phyloP scores from a whole-genome alignment of 2,113 vertebrate genomes.

The Machaerirhynchus nigripectus region DNA sequence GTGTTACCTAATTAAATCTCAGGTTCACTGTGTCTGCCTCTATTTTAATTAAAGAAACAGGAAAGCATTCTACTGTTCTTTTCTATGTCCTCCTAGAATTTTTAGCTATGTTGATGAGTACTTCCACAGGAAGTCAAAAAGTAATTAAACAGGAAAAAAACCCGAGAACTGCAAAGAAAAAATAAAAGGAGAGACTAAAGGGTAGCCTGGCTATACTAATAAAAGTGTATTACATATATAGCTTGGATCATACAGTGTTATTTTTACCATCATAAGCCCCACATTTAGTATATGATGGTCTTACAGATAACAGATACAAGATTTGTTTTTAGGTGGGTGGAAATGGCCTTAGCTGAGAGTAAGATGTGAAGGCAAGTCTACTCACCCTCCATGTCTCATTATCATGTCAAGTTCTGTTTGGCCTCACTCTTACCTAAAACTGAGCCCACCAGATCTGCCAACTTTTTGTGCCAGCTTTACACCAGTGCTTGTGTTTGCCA shows the following conservation, averaged over 20 bases:
- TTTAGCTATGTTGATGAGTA: background rate
- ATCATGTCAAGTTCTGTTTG: background rate
- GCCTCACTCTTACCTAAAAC: background rate
- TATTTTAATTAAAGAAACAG: constrained; percentile 10
- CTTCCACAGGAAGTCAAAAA: background rate
- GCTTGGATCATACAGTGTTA: background rate
- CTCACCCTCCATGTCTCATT: background rate
- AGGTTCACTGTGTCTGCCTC: background rate
- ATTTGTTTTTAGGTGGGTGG: background rate
- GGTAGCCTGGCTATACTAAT: background rate
- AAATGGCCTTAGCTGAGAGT: background rate
- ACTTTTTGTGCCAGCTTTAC: background rate
- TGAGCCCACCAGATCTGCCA: background rate
- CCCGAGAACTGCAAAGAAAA: background rate
- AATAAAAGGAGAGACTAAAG: background rate
- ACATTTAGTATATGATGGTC: background rate
- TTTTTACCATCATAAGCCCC: background rate
- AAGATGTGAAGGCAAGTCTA: background rate
- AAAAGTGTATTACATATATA: background rate
- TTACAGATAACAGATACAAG: background rate
- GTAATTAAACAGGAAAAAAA: background rate
- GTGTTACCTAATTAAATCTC: background rate
- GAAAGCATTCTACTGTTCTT: background rate
- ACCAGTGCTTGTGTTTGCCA: background rate
- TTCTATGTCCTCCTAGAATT: background rate